A percentile compares a stretch with the other conserved stretches of the same genome.
Conservation (phyloP, 2,888 invertebrate species). For the Tipula helvola region DNA sequence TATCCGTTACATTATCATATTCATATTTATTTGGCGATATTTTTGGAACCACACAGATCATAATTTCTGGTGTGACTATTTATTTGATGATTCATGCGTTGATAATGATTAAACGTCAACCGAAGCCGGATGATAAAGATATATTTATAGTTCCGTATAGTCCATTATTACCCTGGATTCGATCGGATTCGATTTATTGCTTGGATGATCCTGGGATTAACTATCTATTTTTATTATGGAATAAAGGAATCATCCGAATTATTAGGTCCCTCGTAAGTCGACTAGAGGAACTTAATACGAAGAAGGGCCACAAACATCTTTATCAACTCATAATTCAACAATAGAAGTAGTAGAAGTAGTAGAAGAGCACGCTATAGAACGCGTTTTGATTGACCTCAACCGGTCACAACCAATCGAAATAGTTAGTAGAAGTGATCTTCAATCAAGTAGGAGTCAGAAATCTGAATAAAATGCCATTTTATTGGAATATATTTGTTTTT, state of each 20-base stretch:
- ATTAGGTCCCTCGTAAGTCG: not conserved
- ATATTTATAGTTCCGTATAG: not conserved
- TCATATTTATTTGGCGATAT: not conserved
- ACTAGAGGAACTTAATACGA: not conserved
- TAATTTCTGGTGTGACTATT: not conserved
- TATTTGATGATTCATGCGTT: not conserved
- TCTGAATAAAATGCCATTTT: no score
- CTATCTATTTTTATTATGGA: not conserved
- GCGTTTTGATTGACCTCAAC: no score
- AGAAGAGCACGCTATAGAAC: not conserved
- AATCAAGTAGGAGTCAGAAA: no score
- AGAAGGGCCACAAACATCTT: not conserved
- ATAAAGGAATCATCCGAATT: not conserved
- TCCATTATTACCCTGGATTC: not conserved
- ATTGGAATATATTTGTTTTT: no score
- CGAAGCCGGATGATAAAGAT: not conserved
- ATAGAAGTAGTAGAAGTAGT: no score
- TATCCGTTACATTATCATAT: not conserved
- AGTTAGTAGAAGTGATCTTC: no score
- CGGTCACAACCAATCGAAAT: no score
- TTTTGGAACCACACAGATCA: not conserved
- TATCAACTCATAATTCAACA: not conserved
- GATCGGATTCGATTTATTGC: not conserved
- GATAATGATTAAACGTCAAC: not conserved
- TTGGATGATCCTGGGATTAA: not conserved